Percentiles rank a stretch among this genome's conserved stretches.
These are phyloP conservation scores for Bursaphelenchus okinawaensis DNA, from an alignment of 2,888 invertebrate species.

Conservation along the genomic window DNA sequence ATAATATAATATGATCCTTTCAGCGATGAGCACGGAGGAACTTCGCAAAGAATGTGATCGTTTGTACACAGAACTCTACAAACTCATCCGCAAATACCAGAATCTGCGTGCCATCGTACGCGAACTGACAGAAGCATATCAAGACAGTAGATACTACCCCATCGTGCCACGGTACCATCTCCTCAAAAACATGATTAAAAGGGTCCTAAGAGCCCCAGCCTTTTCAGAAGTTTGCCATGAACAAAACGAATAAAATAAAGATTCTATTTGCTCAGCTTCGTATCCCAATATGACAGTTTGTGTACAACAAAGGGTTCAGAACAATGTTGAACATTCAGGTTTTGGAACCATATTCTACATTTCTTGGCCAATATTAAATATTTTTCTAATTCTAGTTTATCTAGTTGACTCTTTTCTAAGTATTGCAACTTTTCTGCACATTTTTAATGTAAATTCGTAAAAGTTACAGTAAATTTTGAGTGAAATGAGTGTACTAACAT, in stretches of 20 bases:
- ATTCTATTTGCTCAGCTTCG: not conserved
- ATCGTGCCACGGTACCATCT: conserved; percentile 73
- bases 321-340: too few species aligned
- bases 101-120: conserved; percentile 72
- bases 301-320: too few species aligned
- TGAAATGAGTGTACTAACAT: too few species aligned
- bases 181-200: conserved; percentile 94
- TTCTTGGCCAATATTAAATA: too few species aligned
- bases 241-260: conserved; percentile 64
- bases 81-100: conserved; percentile 82
- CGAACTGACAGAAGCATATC: conserved; percentile 43
- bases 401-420: too few species aligned
- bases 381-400: too few species aligned
- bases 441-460: too few species aligned
- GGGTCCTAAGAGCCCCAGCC: conserved; percentile 87
- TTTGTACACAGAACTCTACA: conserved; percentile 82
- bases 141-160: conserved; percentile 48
- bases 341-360: too few species aligned
- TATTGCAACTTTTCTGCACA: too few species aligned
- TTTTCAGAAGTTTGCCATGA: conserved; percentile 95
- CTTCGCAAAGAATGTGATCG: conserved; percentile 87
- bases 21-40: conserved; percentile 86
- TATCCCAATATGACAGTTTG: too few species aligned
- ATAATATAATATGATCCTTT: conserved; percentile 25
- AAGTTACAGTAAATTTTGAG: too few species aligned